Conservation (phyloP, 2,113 vertebrate genomes). For the Phyllostomus hastatus region DNA sequence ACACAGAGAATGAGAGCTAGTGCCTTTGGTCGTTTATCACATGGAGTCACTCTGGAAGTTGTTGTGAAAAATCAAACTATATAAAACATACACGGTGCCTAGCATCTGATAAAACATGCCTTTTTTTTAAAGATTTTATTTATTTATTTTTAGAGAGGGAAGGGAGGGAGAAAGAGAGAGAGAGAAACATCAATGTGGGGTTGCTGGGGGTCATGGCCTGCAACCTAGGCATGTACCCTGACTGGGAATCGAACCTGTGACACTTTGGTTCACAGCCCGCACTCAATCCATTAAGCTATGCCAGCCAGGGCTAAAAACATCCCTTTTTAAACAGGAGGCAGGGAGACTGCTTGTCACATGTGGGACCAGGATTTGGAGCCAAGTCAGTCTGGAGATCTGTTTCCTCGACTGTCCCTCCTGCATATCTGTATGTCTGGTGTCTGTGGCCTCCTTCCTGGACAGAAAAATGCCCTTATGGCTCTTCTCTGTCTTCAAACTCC, state of each 20-base stretch:
- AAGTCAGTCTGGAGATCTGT: not conserved
- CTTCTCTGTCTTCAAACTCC: not conserved
- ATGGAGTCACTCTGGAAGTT: not conserved
- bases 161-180: no score
- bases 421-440: not conserved
- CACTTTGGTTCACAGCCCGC: no score
- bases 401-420: not conserved
- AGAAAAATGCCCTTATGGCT: not conserved
- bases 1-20: not conserved
- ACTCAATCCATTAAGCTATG: no score
- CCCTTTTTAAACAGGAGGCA: not conserved
- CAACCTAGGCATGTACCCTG: no score
- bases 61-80: not conserved
- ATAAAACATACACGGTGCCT: not conserved
- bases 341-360: not conserved
- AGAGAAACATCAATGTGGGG: no score
- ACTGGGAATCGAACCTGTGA: no score
- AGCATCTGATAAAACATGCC: not conserved
- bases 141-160: no score
- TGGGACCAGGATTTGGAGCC: not conserved
- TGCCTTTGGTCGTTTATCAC: not conserved
- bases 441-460: not conserved
- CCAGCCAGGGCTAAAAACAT: not conserved
- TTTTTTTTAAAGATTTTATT: no score
- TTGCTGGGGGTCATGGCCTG: no score